Evolutionary conservation across 2,888 invertebrate genomes (phyloP), one percentile per base, ranked within the genome.

Genomic region (Caenorhabditis macrosperma): DNA sequence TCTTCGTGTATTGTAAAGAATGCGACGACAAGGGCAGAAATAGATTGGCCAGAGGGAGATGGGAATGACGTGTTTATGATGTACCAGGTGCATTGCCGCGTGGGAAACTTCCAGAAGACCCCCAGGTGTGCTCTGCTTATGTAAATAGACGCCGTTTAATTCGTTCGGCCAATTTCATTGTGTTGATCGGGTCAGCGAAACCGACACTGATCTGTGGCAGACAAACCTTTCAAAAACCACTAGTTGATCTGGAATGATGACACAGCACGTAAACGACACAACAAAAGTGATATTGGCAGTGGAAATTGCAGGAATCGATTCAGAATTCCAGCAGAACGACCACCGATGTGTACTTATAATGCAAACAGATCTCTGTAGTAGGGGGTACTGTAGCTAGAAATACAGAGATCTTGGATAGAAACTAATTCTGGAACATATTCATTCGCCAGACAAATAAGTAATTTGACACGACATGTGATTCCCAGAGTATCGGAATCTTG

Each of bases 161-260:
- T 20, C 67, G 57, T 2, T 33, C 24, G 12, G 57, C 22, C 57
- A 57, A 57, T 57, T 57, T 17, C 15, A 35, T 4, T 9, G 15
- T 22, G 38, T 12, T 64, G 64, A 52, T 64, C 64, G 64, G 64
- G 64, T 33, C 48, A 38, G 22, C 26, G 24, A n/a, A 64, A 38
- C 17, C 50, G 64, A 69, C 60, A 60, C 69, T 61, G 69, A 69
- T 69, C 69, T 69, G 69, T 69, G 69, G 50, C 69, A 60, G 24
- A 24, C 4, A 20, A 41, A 33, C 33, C 52, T 57, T 38, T 44
- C 48, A 55, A 66, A 67, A 55, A 24, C 38, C 30, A 35, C 15
- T 10, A 22, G 20, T 5, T 22, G 48, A 48, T 64, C 22, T 50
- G 35, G 15, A 63, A 63, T 15, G 26, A 26, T 33, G 38, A 46